Evolutionary conservation across 2,797 vertebrate genomes (phyloP).

Genomic region (Chromobotia macracanthus): DNA sequence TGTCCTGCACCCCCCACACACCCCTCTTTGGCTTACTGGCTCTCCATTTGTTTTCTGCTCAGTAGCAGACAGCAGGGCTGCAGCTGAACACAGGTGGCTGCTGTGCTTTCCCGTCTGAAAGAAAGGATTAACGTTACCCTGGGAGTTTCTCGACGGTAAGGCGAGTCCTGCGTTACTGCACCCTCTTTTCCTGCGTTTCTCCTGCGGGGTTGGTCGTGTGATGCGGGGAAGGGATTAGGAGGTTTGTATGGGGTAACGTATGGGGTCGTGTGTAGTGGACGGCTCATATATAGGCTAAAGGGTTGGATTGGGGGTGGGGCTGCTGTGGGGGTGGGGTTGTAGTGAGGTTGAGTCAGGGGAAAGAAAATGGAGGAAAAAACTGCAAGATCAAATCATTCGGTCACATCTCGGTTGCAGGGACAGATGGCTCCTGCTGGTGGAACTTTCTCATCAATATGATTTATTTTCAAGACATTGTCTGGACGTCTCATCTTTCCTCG

Average conservation of each 20-base stretch:
- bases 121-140: conserved; percentile 81
- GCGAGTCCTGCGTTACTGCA: conserved; percentile 79
- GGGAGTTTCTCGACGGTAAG: conserved; percentile 75
- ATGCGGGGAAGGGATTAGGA: conserved; percentile 28
- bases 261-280: conserved; percentile 51
- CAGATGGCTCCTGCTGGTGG: conserved; percentile 77
- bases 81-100: conserved; percentile 72
- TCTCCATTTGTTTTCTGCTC: conserved; percentile 45
- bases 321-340: conserved; percentile 67
- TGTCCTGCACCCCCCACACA: conserved; percentile 66
- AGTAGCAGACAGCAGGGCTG: conserved; percentile 69
- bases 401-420: conserved; percentile 74
- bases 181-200: conserved; percentile 24
- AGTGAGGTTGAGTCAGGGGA: conserved; percentile 56
- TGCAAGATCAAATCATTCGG: conserved; percentile 58
- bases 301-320: conserved; percentile 65
- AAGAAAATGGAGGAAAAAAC: conserved; percentile 55
- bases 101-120: conserved; percentile 63
- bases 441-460: conserved; percentile 64
- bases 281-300: conserved; percentile 76
- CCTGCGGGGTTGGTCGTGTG: conserved; percentile 4
- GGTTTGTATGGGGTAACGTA: conserved; percentile 40
- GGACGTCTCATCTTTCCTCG: conserved; percentile 53
- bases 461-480: conserved; percentile 74
- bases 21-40: conserved; percentile 42